Evolutionary conservation across 2,797 vertebrate species (phyloP), one percentile per base, ranked within the genome.

Genomic region (Furcifer pardalis): DNA sequence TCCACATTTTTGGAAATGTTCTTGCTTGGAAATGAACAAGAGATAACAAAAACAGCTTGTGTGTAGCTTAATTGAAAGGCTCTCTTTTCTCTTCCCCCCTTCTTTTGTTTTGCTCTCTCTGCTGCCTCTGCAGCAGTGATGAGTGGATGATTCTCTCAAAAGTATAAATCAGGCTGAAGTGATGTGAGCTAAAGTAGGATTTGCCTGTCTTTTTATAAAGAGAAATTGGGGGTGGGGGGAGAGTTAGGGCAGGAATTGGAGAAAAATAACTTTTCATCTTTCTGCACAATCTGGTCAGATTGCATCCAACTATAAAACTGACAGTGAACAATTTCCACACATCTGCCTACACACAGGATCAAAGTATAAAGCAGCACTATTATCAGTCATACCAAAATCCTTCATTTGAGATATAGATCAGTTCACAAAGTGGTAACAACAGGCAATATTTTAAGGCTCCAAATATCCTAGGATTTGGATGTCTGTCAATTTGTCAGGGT

Each of bases 21-120:
- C 88, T 92, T 93, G 91, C 91, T 77, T 90, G 35, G 92, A 90
- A 91, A 91, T 92, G 46, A 91, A 91, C 89, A 89, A 81, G 88
- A 78, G 86, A 89, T 85, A 94, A 92, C 84, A 85, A 27, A 79
- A 87, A 87, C 46, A 85, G 85, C 89, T 93, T 91, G 90, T 74
- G 62, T 85, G 88, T 75, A 90, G 89, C 84, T 84, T 56, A 21
- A 72, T 85, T 84, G 62, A 89, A 91, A 91, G 68, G 73, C 19
- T n/a, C n/a, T n/a, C 2, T 40, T 71, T 7, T 42, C 65, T 5
- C 23, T 1, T 10, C n/a, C 1, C 25, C 4, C 25, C n/a, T 15
- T 13, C 40, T 15, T 44, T 69, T 68, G 46, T 89, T 85, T 81
- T 84, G 46, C 25, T 87, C 74, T 69, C 78, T 85, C 73, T 83